Percentiles rank a stretch among this genome's conserved stretches.
These are phyloP conservation scores for Galemys pyrenaicus DNA, from an alignment of 2,113 vertebrate species.

Conservation along the genomic window DNA sequence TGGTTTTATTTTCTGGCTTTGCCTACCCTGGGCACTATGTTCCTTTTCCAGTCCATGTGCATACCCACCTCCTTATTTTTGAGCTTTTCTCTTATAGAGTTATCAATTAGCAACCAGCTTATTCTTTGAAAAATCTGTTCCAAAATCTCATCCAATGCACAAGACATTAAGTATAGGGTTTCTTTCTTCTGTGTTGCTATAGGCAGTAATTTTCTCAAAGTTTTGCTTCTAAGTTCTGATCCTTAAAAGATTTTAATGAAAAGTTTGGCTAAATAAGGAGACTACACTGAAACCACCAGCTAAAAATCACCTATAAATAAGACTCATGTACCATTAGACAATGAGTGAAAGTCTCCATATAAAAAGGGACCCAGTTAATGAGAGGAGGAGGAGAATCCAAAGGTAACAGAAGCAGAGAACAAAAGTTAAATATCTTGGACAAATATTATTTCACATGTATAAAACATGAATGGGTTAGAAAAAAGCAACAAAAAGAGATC, in stretches of 20 bases:
- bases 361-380: not conserved
- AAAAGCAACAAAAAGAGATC: not conserved
- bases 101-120: not conserved
- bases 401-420: not conserved
- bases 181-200: not conserved
- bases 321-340: not conserved
- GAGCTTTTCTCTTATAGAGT: not conserved
- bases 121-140: conserved; percentile 21
- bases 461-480: not conserved
- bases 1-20: not conserved
- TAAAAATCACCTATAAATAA: conserved; percentile 1
- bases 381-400: not conserved
- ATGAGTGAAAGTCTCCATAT: not conserved
- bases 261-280: not conserved
- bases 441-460: not conserved
- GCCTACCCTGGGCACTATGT: not conserved
- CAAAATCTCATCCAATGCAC: not conserved
- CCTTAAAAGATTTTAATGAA: not conserved
- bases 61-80: not conserved
- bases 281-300: not conserved
- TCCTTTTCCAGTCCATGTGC: not conserved
- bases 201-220: not conserved
- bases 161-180: not conserved
- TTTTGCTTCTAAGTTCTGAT: not conserved
- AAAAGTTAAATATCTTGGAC: not conserved